phyloP scores from a whole-genome alignment of 2,888 invertebrate genomes.

The Meiosimyza platycephala region DNA sequence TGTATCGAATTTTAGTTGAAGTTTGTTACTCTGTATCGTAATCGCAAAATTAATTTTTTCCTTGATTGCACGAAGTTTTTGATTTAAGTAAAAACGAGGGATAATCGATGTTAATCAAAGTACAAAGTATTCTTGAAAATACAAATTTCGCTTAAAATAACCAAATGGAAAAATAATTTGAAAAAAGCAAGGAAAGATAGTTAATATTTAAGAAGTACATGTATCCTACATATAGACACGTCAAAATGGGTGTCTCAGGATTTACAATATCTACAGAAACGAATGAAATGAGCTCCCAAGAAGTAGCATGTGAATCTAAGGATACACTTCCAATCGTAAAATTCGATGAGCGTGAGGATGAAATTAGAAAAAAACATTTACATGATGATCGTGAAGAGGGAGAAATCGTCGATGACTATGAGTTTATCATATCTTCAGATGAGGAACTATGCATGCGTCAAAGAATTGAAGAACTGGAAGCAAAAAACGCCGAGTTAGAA shows the following conservation, averaged over 20 bases:
- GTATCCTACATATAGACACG: not conserved
- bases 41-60: too few species aligned
- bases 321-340: constrained; percentile 28
- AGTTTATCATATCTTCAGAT: constrained; percentile 66
- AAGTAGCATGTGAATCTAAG: not conserved
- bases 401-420: constrained; percentile 65
- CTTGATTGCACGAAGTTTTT: too few species aligned
- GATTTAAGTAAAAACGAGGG: not conserved
- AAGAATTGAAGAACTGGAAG: constrained; percentile 64
- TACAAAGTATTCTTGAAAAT: constrained; percentile 1
- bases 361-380: not conserved
- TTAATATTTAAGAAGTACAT: not conserved
- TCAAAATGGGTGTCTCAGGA: constrained; percentile 14
- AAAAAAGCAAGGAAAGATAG: constrained; percentile 6
- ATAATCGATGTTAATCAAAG: constrained; percentile 10
- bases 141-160: too few species aligned
- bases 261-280: not conserved
- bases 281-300: not conserved
- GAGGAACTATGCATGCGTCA: constrained; percentile 63
- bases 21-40: too few species aligned
- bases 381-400: constrained; percentile 62
- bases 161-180: constrained; percentile 1
- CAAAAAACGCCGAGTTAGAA: constrained; percentile 65
- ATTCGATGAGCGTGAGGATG: constrained; percentile 18
- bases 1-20: too few species aligned